Percentiles rank a stretch among this genome's conserved stretches.
Evolutionary conservation across 2,797 vertebrate species (phyloP).

Genomic region (Cyclura pinguis): DNA sequence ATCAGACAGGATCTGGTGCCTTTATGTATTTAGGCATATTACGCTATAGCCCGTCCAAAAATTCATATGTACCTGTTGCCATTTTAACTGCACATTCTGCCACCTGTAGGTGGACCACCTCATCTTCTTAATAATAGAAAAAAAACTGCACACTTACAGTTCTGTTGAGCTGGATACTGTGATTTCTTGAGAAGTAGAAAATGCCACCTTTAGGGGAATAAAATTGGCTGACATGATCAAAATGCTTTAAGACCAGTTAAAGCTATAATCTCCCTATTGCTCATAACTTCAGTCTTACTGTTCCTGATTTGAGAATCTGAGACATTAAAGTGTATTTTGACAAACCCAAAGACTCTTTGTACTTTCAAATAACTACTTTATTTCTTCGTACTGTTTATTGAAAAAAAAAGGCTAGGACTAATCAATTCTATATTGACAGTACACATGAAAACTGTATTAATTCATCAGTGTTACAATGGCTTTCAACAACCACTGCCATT

Average conservation of each 20-base stretch:
- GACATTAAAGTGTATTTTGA: background rate
- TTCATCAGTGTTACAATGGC: background rate
- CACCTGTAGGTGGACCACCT: background rate
- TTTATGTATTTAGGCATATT: no score
- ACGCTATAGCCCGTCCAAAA: background rate
- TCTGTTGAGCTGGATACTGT: background rate
- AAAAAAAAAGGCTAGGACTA: background rate
- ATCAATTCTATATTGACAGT: background rate
- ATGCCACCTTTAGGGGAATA: background rate
- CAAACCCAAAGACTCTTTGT: background rate
- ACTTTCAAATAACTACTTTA: background rate
- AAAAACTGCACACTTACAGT: conserved; percentile 12
- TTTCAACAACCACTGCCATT: background rate
- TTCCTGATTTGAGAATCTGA: background rate
- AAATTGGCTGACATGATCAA: background rate
- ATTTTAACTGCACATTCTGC: background rate
- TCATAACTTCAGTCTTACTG: background rate
- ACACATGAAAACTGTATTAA: background rate
- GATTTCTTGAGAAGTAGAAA: conserved; percentile 16
- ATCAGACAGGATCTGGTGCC: no score
- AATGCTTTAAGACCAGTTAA: conserved; percentile 4
- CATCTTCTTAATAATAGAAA: background rate
- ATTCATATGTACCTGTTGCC: background rate
- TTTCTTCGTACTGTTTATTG: background rate
- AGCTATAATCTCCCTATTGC: background rate